These are phyloP conservation scores for Corydoras maculifer DNA, from an alignment of 2,113 vertebrate genomes.

Conservation along the genomic window DNA sequence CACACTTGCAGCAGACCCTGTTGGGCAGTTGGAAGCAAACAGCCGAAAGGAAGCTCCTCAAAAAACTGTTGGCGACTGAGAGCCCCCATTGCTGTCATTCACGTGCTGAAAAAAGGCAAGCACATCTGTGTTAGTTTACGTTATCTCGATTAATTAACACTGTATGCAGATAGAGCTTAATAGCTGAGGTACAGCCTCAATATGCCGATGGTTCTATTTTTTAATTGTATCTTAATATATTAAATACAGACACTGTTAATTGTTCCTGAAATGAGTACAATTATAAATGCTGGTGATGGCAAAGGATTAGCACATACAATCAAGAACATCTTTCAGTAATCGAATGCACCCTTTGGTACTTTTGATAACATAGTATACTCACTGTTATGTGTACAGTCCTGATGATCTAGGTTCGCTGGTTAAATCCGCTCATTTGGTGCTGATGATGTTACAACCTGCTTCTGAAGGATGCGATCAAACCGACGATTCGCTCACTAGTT, in stretches of 20 bases:
- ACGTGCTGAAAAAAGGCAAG: background rate
- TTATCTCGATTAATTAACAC: no score
- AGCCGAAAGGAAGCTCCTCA: slow-evolving; percentile 71
- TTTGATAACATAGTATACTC: background rate
- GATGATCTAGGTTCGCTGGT: background rate
- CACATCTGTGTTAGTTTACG: background rate
- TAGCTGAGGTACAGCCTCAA: no score
- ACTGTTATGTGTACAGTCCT: background rate
- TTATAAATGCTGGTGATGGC: background rate
- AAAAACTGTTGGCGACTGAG: slow-evolving; percentile 67
- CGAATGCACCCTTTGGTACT: background rate
- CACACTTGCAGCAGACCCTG: slow-evolving; percentile 79
- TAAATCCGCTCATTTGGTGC: slow-evolving; percentile 6
- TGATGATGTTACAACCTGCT: slow-evolving; percentile 18
- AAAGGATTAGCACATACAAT: slow-evolving; percentile 12
- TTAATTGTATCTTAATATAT: no score
- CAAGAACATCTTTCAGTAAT: background rate
- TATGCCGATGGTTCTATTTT: no score
- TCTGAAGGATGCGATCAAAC: slow-evolving; percentile 20
- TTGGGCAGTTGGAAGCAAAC: slow-evolving; percentile 70
- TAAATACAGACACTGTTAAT: no score
- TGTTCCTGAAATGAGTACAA: no score
- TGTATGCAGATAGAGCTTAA: no score
- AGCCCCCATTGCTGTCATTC: slow-evolving; percentile 25
- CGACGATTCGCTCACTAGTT: background rate